Percentiles rank a stretch among this genome's conserved stretches.
Evolutionary conservation across 2,888 invertebrate genomes (phyloP).

Genomic region (Ornithoptera priamus): DNA sequence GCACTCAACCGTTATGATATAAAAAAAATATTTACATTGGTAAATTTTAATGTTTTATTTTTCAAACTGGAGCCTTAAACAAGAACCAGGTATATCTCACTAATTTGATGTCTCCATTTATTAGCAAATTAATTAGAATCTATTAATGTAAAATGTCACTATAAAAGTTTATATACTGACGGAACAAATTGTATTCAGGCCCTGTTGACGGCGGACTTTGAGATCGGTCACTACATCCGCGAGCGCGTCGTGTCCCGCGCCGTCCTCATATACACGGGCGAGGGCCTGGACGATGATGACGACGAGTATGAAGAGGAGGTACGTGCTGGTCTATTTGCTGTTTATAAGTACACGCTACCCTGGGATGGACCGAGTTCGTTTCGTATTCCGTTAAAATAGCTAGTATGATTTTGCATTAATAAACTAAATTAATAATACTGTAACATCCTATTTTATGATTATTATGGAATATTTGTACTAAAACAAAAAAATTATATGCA

Average conservation of each 20-base stretch:
- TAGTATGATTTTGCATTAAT: too few relatives aligned
- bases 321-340: constrained; percentile 34
- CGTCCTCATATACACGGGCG: constrained; percentile 97
- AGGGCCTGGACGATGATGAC: constrained; percentile 88
- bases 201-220: constrained; percentile 95
- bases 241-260: constrained; percentile 98
- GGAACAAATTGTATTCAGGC: constrained; percentile 57
- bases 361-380: background rate
- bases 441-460: too few relatives aligned
- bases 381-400: background rate
- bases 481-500: too few relatives aligned
- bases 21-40: too few relatives aligned
- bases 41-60: too few relatives aligned
- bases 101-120: too few relatives aligned
- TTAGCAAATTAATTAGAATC: too few relatives aligned
- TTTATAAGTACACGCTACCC: background rate
- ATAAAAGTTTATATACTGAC: background rate
- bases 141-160: background rate
- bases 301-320: constrained; percentile 85
- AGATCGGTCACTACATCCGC: constrained; percentile 98
- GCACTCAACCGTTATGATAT: too few relatives aligned
- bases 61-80: too few relatives aligned
- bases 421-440: too few relatives aligned
- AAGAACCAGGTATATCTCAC: too few relatives aligned
- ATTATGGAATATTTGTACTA: too few relatives aligned